Evolutionary conservation across 1,140 invertebrate species (phyloP).

Genomic region (Zaprionus gabonicus): DNA sequence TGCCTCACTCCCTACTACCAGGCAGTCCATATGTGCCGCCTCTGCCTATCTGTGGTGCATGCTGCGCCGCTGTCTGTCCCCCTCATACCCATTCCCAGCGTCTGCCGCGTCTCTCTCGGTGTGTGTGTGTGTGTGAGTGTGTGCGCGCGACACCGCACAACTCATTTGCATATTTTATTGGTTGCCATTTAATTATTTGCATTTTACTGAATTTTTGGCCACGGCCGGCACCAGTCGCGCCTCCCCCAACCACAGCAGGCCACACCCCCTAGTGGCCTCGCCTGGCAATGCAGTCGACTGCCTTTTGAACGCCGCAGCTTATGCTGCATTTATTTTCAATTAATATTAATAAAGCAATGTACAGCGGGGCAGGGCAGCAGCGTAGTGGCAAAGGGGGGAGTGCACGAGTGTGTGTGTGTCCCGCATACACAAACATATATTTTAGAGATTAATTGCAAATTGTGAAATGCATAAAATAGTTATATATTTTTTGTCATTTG

Average conservation of each 20-base stretch:
- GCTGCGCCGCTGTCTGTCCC: background rate
- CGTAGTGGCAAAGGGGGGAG: background rate
- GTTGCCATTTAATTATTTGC: constrained; percentile 81
- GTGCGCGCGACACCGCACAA: constrained; percentile 50
- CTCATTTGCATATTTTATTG: constrained; percentile 82
- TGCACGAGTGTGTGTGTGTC: background rate
- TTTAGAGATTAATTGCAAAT: constrained; percentile 71
- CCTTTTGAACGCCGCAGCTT: constrained; percentile 63
- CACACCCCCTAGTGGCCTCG: background rate
- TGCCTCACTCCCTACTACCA: background rate
- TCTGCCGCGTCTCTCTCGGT: background rate
- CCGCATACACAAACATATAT: constrained; percentile 34
- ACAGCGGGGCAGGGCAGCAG: background rate
- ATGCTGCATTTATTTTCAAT: constrained; percentile 82
- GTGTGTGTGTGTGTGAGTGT: constrained; percentile 24
- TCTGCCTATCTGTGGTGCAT: constrained; percentile 22
- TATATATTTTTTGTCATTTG: constrained; percentile 13
- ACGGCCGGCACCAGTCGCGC: constrained; percentile 7
- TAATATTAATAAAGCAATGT: constrained; percentile 76
- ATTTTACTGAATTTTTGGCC: constrained; percentile 71
- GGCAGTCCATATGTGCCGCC: constrained; percentile 11
- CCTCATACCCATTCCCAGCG: background rate
- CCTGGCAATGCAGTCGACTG: constrained; percentile 21
- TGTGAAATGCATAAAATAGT: constrained; percentile 35
- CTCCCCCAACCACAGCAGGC: background rate